These are phyloP conservation scores for Bos taurus DNA, from an alignment of 2,113 vertebrate species.

Conservation along the genomic window DNA sequence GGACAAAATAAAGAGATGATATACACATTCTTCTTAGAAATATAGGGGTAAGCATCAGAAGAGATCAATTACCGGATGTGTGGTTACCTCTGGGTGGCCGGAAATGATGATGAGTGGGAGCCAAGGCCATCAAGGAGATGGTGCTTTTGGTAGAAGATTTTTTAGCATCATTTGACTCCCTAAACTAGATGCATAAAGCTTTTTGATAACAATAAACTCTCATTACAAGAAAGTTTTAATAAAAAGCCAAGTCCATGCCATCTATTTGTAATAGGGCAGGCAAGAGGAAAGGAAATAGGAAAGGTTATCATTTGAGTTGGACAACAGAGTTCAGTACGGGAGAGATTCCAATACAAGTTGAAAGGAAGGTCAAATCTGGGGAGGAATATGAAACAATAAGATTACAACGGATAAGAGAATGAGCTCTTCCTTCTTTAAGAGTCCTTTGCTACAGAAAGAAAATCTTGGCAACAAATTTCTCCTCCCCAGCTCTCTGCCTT, in stretches of 20 bases:
- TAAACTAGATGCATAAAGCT: background rate
- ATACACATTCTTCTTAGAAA: background rate
- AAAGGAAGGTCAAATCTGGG: slow-evolving; percentile 41
- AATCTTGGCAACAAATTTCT: background rate
- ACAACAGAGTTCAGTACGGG: slow-evolving; percentile 28
- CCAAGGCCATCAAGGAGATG: background rate
- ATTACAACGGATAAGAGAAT: background rate
- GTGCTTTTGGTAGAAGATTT: background rate
- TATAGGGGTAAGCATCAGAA: background rate
- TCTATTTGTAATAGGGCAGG: background rate
- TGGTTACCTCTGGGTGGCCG: background rate
- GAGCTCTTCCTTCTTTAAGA: slow-evolving; percentile 6
- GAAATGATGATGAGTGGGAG: background rate
- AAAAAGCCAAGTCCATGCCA: background rate
- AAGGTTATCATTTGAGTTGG: background rate
- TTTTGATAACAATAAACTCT: slow-evolving; percentile 11
- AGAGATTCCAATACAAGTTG: slow-evolving; percentile 14
- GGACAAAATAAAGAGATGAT: background rate
- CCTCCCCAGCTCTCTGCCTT: background rate
- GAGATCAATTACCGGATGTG: background rate
- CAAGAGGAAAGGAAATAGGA: slow-evolving; percentile 31
- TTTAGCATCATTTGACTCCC: background rate
- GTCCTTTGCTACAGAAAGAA: slow-evolving; percentile 26
- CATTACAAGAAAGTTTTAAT: background rate
- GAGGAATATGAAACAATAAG: background rate